Percentiles rank a stretch among this genome's conserved stretches.
phyloP scores from a whole-genome alignment of 2,113 vertebrate genomes.

The Hylia prasina region DNA sequence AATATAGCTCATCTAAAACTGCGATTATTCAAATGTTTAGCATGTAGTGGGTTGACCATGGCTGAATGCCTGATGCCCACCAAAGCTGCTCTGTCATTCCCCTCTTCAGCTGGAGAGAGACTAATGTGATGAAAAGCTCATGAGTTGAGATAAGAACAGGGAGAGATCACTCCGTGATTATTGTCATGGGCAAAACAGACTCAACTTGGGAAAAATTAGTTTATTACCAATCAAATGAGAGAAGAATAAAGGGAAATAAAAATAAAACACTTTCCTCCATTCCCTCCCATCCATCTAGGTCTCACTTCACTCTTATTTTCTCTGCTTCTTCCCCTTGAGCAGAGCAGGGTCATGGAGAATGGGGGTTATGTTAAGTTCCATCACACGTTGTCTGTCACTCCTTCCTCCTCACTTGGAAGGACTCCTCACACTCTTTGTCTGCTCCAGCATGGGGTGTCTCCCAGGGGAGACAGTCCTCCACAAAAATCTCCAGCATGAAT shows the following conservation, averaged over 20 bases:
- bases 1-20: neutral
- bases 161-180: neutral
- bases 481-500: neutral
- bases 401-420: neutral
- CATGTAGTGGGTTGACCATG: neutral
- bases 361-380: neutral
- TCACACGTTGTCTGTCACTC: fast-evolving
- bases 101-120: neutral
- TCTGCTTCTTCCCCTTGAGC: neutral
- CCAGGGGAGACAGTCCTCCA: neutral
- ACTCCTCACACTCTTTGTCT: neutral
- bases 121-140: neutral
- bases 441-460: fast-evolving
- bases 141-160: neutral
- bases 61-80: neutral
- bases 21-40: neutral
- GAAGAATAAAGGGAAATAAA: neutral
- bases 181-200: neutral
- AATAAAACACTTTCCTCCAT: neutral
- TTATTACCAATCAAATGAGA: neutral
- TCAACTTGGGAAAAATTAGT: neutral
- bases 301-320: neutral
- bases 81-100: neutral
- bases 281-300: neutral
- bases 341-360: neutral